Conservation (phyloP, 2,797 vertebrate species). For the Hipposideros larvatus region DNA sequence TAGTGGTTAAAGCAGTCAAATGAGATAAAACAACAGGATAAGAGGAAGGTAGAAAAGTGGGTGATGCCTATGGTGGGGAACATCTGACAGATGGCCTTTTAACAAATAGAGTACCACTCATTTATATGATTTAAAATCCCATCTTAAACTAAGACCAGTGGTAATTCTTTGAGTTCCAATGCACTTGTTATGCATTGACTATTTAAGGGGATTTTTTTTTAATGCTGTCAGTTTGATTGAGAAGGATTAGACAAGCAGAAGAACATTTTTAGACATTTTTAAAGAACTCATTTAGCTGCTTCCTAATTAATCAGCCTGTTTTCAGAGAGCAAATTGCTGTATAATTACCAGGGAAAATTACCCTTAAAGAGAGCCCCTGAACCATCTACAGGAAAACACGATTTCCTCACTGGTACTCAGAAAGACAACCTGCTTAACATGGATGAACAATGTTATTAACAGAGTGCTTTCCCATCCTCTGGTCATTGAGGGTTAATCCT, state of each 20-base stretch:
- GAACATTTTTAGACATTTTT: conserved; percentile 65
- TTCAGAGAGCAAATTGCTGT: conserved; percentile 72
- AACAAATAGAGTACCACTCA: neutral
- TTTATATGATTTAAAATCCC: neutral
- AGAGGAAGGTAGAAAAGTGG: neutral
- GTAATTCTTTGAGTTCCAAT: neutral
- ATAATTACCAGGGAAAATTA: conserved; percentile 73
- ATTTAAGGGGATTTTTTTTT: conserved; percentile 6
- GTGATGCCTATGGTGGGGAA: neutral
- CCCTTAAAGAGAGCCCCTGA: conserved; percentile 33
- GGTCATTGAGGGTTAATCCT: neutral
- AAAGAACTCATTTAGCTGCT: conserved; percentile 73
- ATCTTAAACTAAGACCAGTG: neutral
- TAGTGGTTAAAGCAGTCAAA: neutral
- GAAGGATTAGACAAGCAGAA: conserved; percentile 66
- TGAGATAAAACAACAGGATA: neutral
- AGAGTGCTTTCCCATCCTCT: conserved; percentile 7
- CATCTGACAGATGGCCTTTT: neutral
- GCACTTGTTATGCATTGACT: neutral
- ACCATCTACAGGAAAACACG: conserved; percentile 46
- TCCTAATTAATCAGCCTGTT: conserved; percentile 79
- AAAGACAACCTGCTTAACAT: conserved; percentile 28
- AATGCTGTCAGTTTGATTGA: conserved; percentile 65
- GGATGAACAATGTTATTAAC: conserved; percentile 43
- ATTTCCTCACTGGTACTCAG: conserved; percentile 53